These are phyloP conservation scores for Phyllotreta cruciferae DNA, from an alignment of 2,888 invertebrate genomes.

Conservation along the genomic window DNA sequence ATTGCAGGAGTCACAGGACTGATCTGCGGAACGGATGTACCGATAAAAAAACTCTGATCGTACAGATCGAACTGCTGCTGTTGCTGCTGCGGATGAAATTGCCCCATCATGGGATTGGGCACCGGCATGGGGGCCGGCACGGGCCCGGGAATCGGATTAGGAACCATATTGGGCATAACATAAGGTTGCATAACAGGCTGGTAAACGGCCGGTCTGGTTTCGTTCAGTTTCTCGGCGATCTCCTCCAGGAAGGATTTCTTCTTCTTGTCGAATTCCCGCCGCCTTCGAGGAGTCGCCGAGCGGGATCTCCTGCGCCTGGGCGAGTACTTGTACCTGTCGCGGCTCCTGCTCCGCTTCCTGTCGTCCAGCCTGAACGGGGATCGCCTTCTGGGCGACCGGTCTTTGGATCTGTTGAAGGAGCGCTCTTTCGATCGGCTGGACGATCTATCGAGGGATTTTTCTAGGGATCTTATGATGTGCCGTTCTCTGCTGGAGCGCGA, in stretches of 20 bases:
- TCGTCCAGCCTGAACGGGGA: too few relatives aligned
- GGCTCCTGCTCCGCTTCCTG: constrained; percentile 28
- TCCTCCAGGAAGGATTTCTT: constrained; percentile 56
- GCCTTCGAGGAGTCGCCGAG: constrained; percentile 34
- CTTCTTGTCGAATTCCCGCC: constrained; percentile 41
- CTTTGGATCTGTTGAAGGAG: constrained; percentile 9
- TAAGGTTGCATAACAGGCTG: constrained; percentile 2
- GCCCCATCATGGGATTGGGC: constrained; percentile 28
- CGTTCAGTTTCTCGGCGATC: constrained; percentile 53
- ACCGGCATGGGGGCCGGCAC: constrained; percentile 39
- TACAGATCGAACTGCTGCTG: constrained; percentile 46
- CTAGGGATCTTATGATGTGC: not conserved
- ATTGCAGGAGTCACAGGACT: constrained; percentile 1
- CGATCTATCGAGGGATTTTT: not conserved
- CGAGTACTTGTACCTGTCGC: constrained; percentile 15
- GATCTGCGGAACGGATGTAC: constrained; percentile 24
- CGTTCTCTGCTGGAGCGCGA: not conserved
- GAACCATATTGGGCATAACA: constrained; percentile 21
- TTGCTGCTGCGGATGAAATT: constrained; percentile 29
- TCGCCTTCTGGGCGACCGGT: constrained; percentile 12
- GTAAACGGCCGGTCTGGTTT: constrained; percentile 30
- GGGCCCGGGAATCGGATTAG: constrained; percentile 41
- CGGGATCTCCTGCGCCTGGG: constrained; percentile 30
- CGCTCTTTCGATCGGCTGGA: not conserved
- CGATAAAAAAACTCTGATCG: constrained; percentile 56